Evolutionary conservation across 2,113 vertebrate species (phyloP), one percentile per base, ranked within the genome.

Genomic region (Heterotis niloticus): DNA sequence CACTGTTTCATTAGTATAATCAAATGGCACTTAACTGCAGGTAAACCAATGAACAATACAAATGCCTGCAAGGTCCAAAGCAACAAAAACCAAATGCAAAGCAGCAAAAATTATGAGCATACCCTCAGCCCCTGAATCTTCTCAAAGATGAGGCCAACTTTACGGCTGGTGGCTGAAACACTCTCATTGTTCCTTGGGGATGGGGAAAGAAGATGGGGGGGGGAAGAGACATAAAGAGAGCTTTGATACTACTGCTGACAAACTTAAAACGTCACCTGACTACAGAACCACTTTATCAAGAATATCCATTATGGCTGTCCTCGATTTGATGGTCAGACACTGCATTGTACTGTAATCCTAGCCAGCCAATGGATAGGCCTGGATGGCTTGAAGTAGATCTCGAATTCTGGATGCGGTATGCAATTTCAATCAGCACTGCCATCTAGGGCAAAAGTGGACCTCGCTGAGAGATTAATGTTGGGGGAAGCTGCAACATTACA

Each of bases 61-160:
- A 78, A n/a, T 24, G 29, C 5, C 20, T 28, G 56, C 10, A 70
- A 4, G n/a, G 54, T 5, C 5, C 12, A 34, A 79, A 16, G 69
- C n/a, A n/a, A n/a, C n/a, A n/a, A n/a, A n/a, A n/a, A n/a, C n/a
- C n/a, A n/a, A n/a, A n/a, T n/a, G n/a, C n/a, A n/a, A n/a, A n/a
- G 83, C 83, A 75, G 81, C n/a, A 0, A 54, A 13, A 52, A 34
- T 80, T 59, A 71, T 44, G 20, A 57, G 12, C 90, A 87, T 83
- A 98, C 96, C 89, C 75, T 85, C 1, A 96, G 82, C 24, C 88
- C 91, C 81, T 93, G 94, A 82, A 95, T 83, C 82, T 92, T 95
- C 84, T 95, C 94, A 62, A 92, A 88, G 81, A 98, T 91, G 34
- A 92, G 83, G 34, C 87, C 86, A 44, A 93, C 94, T 88, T 95